These are phyloP conservation scores for Tylochromis polylepis DNA, from an alignment of 2,113 vertebrate genomes.

Conservation along the genomic window DNA sequence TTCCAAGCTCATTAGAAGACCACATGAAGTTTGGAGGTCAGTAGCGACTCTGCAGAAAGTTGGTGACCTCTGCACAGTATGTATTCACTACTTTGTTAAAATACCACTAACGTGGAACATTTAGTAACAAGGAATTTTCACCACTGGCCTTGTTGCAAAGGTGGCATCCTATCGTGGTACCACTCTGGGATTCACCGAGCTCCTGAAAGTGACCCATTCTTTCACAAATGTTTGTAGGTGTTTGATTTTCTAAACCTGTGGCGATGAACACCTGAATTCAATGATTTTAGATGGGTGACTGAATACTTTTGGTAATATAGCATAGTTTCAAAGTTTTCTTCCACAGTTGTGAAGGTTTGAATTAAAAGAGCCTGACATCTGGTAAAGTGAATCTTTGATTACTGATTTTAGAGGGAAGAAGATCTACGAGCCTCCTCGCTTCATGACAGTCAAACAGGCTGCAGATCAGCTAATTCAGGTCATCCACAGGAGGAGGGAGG, in stretches of 20 bases:
- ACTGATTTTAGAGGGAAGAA: constrained; percentile 79
- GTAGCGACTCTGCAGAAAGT: no score
- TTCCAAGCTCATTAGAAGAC: no score
- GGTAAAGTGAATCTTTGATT: not conserved
- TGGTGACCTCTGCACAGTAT: no score
- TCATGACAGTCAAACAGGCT: constrained; percentile 88
- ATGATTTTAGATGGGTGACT: not conserved
- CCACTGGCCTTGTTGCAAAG: not conserved
- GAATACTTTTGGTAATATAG: not conserved
- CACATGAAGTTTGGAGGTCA: no score
- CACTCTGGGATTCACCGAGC: not conserved
- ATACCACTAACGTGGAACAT: not conserved
- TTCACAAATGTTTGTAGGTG: not conserved
- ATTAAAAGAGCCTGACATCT: not conserved
- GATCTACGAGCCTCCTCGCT: constrained; percentile 89
- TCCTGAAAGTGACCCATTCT: not conserved
- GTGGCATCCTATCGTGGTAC: not conserved
- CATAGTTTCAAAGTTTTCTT: not conserved
- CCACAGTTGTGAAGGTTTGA: not conserved
- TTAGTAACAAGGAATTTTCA: not conserved
- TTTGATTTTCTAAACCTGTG: not conserved
- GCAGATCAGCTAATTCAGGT: constrained; percentile 87
- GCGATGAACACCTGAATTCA: not conserved
- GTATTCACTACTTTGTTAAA: no score
- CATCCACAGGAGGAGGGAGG: constrained; percentile 74